Conservation (phyloP, 2,797 vertebrate species). For the Avahi laniger region DNA sequence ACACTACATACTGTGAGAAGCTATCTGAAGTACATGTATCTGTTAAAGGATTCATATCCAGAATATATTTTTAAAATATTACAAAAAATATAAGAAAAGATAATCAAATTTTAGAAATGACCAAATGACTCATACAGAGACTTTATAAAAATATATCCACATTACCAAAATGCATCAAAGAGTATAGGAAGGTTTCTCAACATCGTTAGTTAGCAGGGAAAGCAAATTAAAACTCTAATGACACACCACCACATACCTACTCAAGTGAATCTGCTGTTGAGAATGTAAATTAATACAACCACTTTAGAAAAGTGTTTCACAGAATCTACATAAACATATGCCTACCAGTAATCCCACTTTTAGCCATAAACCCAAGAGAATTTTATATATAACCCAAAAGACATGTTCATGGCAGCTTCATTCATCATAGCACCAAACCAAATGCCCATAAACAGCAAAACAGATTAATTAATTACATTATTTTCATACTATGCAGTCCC, state of each 20-base stretch:
- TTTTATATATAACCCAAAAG: background rate
- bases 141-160: background rate
- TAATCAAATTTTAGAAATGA: background rate
- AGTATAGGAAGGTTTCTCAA: background rate
- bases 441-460: too few relatives aligned
- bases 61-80: background rate
- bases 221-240: background rate
- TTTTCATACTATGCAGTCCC: background rate
- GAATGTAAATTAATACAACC: background rate
- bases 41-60: background rate
- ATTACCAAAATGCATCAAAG: background rate
- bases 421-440: background rate
- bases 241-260: background rate
- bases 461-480: background rate
- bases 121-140: background rate
- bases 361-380: background rate
- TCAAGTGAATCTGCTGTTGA: background rate
- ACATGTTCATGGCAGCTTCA: background rate
- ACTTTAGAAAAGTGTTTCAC: background rate
- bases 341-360: too few relatives aligned
- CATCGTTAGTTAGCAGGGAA: too few relatives aligned
- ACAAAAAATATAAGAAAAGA: background rate
- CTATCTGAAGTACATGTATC: background rate
- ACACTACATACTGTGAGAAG: background rate
- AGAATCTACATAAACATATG: too few relatives aligned